Conservation (phyloP, 1,140 invertebrate genomes). For the Drosophila pseudoobscura region DNA sequence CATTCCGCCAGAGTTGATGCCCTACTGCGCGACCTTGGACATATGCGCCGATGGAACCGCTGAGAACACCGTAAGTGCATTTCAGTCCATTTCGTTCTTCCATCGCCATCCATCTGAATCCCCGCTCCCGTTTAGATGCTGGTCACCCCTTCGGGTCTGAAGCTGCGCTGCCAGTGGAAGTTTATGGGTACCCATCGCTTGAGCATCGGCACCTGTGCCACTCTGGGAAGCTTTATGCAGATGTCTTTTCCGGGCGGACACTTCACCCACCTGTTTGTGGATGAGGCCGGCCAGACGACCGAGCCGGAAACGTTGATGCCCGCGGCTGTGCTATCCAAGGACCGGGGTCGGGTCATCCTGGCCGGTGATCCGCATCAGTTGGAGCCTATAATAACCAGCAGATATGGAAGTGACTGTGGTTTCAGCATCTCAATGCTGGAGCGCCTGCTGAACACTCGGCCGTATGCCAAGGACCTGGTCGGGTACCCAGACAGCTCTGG, state of each 20-base stretch:
- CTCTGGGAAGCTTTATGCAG: slow-evolving; percentile 88
- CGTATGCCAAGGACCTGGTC: slow-evolving; percentile 87
- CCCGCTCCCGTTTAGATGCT: slow-evolving; percentile 41
- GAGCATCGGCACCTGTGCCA: slow-evolving; percentile 92
- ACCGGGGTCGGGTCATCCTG: slow-evolving; percentile 89
- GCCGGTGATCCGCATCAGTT: slow-evolving; percentile 97
- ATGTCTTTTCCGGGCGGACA: slow-evolving; percentile 88
- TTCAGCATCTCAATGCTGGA: slow-evolving; percentile 89
- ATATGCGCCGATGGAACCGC: slow-evolving; percentile 70
- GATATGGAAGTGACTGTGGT: slow-evolving; percentile 86
- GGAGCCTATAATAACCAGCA: slow-evolving; percentile 91
- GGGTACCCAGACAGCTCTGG: slow-evolving; percentile 83
- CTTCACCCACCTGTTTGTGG: slow-evolving; percentile 94
- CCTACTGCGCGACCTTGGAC: slow-evolving; percentile 88
- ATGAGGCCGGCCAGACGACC: slow-evolving; percentile 95
- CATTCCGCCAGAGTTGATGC: slow-evolving; percentile 87
- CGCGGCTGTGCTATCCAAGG: slow-evolving; percentile 84
- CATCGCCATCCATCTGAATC: no score
- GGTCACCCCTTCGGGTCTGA: slow-evolving; percentile 79
- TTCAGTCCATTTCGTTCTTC: not conserved
- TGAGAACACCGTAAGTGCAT: slow-evolving; percentile 68
- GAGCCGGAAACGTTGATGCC: slow-evolving; percentile 95
- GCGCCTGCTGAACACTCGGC: slow-evolving; percentile 86
- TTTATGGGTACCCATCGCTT: slow-evolving; percentile 89
- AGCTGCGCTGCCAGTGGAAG: slow-evolving; percentile 84